phyloP scores from a whole-genome alignment of 2,888 invertebrate genomes.

The Lochmaea crataegi region DNA sequence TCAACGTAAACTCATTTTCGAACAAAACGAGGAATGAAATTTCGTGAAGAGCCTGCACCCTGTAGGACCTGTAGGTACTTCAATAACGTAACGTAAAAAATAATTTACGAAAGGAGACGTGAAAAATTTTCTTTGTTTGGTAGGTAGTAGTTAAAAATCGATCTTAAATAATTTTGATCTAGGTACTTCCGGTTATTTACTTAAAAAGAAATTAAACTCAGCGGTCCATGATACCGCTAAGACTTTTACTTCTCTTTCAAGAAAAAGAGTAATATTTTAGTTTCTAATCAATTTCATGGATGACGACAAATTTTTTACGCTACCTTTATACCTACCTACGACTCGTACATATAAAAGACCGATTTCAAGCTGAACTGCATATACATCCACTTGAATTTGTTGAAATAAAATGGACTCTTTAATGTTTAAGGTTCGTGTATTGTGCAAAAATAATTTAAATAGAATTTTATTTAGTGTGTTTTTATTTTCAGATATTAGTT shows the following conservation, averaged over 20 bases:
- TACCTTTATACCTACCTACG: neutral
- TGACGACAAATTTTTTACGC: constrained; percentile 16
- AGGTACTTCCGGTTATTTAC: constrained; percentile 9
- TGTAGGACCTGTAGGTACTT: too few relatives aligned
- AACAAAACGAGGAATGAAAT: too few relatives aligned
- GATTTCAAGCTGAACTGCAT: neutral
- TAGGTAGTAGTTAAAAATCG: too few relatives aligned
- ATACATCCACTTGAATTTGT: neutral
- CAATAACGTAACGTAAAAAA: too few relatives aligned
- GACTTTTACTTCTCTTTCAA: constrained; percentile 16
- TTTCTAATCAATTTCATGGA: constrained; percentile 29
- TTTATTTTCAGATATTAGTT: constrained; percentile 21
- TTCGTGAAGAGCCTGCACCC: too few relatives aligned
- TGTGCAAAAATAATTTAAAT: neutral
- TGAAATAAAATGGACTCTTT: constrained; percentile 8
- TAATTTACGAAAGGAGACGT: too few relatives aligned
- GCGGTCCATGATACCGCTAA: constrained; percentile 16
- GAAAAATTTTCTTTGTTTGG: too few relatives aligned
- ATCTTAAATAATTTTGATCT: too few relatives aligned
- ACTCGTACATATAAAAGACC: constrained; percentile 18
- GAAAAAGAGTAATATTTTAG: constrained; percentile 14
- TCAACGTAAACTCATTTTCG: too few relatives aligned
- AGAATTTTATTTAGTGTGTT: neutral
- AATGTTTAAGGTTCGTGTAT: constrained; percentile 9
- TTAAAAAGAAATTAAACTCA: constrained; percentile 13